Evolutionary conservation across 2,888 invertebrate genomes (phyloP).

Genomic region (Chesias legatella): DNA sequence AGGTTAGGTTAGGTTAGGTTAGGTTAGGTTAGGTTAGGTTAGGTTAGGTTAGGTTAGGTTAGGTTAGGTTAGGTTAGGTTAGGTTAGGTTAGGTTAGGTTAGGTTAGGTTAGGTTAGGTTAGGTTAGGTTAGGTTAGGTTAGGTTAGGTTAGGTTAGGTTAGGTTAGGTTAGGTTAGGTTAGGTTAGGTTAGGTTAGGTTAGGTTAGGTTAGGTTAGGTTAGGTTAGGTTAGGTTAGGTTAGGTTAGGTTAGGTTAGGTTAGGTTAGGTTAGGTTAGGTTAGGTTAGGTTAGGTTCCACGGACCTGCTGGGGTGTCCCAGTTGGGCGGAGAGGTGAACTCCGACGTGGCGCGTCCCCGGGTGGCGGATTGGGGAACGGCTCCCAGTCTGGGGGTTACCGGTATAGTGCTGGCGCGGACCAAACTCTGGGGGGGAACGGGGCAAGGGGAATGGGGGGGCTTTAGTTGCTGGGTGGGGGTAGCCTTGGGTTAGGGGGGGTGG

Average conservation of each 20-base stretch:
- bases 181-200: slow-evolving; percentile 25
- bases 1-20: slow-evolving; percentile 27
- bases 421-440: too few species aligned
- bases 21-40: slow-evolving; percentile 27
- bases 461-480: too few species aligned
- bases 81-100: slow-evolving; percentile 33
- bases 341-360: too few species aligned
- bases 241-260: slow-evolving; percentile 21
- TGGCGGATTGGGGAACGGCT: too few species aligned
- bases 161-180: slow-evolving; percentile 30
- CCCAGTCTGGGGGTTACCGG: too few species aligned
- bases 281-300: too few species aligned
- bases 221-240: slow-evolving; percentile 24
- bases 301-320: too few species aligned
- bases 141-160: slow-evolving; percentile 32
- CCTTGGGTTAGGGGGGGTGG: too few species aligned
- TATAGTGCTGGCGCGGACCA: too few species aligned
- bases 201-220: slow-evolving; percentile 24
- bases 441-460: too few species aligned
- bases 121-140: slow-evolving; percentile 34
- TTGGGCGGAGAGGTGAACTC: too few species aligned
- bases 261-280: slow-evolving; percentile 23
- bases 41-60: slow-evolving; percentile 29
- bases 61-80: slow-evolving; percentile 32
- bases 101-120: slow-evolving; percentile 34